Percentiles rank a stretch among this genome's conserved stretches.
Conservation (phyloP, 2,113 vertebrate species). For the Calidris pugnax region DNA sequence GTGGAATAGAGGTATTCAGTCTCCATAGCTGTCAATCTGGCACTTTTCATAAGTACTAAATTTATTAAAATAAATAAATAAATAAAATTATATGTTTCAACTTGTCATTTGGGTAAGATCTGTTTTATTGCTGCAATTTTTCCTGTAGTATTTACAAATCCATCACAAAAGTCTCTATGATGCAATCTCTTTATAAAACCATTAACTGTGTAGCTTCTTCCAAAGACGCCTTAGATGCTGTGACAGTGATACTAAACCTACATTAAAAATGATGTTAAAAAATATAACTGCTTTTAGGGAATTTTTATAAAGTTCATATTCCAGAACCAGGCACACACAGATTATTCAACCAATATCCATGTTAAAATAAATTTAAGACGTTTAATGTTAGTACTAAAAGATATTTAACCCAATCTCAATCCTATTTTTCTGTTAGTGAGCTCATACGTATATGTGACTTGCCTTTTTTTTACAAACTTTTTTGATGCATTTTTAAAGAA, state of each 20-base stretch:
- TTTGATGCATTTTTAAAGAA: not conserved
- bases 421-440: not conserved
- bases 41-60: conserved; percentile 7
- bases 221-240: not conserved
- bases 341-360: not conserved
- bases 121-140: conserved; percentile 49
- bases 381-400: not conserved
- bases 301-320: conserved; percentile 31
- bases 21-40: not conserved
- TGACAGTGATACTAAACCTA: conserved; percentile 13
- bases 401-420: not conserved
- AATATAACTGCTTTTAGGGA: conserved; percentile 23
- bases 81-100: not conserved
- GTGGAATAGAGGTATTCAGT: not conserved
- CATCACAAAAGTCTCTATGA: conserved; percentile 39
- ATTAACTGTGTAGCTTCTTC: not conserved
- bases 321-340: not conserved
- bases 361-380: conserved; percentile 3
- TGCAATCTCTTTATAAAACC: not conserved
- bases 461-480: not conserved
- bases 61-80: conserved; percentile 22
- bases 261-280: conserved; percentile 6
- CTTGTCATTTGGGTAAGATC: conserved; percentile 25
- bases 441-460: not conserved
- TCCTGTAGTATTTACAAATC: conserved; percentile 24